phyloP scores from a whole-genome alignment of 2,888 invertebrate genomes.

The Drosophila nr. perissopoda region DNA sequence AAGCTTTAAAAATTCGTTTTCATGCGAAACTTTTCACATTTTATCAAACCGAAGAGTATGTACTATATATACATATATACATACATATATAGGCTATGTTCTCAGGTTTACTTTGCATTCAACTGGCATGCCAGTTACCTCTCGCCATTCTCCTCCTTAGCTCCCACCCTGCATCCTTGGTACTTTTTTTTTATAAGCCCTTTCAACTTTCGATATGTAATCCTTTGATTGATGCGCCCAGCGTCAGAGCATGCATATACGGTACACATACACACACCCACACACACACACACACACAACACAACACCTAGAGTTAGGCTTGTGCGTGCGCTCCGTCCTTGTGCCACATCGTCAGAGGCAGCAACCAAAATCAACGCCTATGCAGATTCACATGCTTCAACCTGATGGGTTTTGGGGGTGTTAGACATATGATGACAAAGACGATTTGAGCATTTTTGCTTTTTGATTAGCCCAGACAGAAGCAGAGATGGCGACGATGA shows the following conservation, averaged over 20 bases:
- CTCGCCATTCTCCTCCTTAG: not conserved
- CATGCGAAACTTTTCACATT: constrained; percentile 64
- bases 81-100: constrained; percentile 2
- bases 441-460: constrained; percentile 77
- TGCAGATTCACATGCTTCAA: constrained; percentile 62
- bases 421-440: constrained; percentile 77
- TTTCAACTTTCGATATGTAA: constrained; percentile 79
- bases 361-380: constrained; percentile 73
- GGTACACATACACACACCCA: constrained; percentile 1
- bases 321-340: constrained; percentile 42
- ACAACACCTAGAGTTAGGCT: constrained; percentile 26
- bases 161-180: not conserved
- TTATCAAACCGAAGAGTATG: constrained; percentile 32
- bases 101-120: constrained; percentile 68
- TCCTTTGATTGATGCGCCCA: constrained; percentile 77
- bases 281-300: constrained; percentile 13
- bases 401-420: constrained; percentile 37
- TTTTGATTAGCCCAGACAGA: constrained; percentile 68
- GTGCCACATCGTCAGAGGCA: constrained; percentile 21
- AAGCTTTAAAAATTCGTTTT: constrained; percentile 64
- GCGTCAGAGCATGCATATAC: constrained; percentile 49
- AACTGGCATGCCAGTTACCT: constrained; percentile 60
- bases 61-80: not conserved
- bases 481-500: not conserved
- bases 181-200: constrained; percentile 59